phyloP scores from a whole-genome alignment of 2,888 invertebrate species.

The Panopea generosa region DNA sequence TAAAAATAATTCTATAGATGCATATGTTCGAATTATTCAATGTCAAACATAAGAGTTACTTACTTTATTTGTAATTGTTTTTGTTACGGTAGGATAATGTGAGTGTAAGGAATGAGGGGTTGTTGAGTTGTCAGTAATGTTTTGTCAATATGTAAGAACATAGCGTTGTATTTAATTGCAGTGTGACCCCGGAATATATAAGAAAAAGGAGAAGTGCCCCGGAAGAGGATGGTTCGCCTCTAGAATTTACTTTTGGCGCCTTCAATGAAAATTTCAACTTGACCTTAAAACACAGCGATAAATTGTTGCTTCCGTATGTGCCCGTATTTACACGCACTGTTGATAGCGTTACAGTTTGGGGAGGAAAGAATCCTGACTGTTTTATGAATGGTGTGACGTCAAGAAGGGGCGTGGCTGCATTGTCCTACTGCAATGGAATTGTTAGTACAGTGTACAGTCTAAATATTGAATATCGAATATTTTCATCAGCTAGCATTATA shows the following conservation, averaged over 20 bases:
- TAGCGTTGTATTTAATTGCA: too few relatives aligned
- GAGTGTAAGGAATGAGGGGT: too few relatives aligned
- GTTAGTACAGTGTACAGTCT: slow-evolving; percentile 6
- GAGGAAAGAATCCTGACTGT: slow-evolving; percentile 25
- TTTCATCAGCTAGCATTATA: too few relatives aligned
- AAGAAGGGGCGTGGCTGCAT: slow-evolving; percentile 12
- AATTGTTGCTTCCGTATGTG: slow-evolving; percentile 1
- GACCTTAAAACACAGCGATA: slow-evolving; percentile 7
- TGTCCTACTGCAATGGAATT: slow-evolving; percentile 22
- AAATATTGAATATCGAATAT: background rate
- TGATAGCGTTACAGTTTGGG: background rate
- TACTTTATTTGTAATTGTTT: too few relatives aligned
- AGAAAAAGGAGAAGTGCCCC: too few relatives aligned
- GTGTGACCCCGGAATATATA: too few relatives aligned
- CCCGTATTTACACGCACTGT: slow-evolving; percentile 3
- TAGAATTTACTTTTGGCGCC: slow-evolving; percentile 11
- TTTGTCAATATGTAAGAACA: too few relatives aligned
- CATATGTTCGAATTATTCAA: too few relatives aligned
- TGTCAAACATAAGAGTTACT: too few relatives aligned
- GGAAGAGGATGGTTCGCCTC: background rate
- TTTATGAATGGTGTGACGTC: slow-evolving; percentile 22
- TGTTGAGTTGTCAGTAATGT: too few relatives aligned
- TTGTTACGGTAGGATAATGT: too few relatives aligned
- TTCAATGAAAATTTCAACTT: slow-evolving; percentile 12
- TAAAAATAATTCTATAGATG: too few relatives aligned